Percentiles rank a stretch among this genome's conserved stretches.
Evolutionary conservation across 1,140 invertebrate genomes (phyloP).

Genomic region (Argopecten irradians): DNA sequence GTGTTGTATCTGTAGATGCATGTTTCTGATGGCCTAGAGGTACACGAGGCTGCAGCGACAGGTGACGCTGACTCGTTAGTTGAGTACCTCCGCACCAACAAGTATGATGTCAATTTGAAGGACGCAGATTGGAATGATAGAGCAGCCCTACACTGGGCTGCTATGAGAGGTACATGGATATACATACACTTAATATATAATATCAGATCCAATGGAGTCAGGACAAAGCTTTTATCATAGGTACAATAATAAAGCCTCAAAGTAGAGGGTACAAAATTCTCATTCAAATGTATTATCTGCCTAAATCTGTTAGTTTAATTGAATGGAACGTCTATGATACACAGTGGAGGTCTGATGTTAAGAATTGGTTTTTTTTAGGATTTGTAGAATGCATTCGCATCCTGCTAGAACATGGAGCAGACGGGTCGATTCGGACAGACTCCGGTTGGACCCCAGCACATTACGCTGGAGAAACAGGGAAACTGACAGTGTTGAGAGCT

Average conservation of each 20-base stretch:
- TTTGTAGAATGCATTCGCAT: conserved; percentile 72
- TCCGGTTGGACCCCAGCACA: conserved; percentile 75
- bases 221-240: neutral
- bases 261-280: neutral
- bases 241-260: neutral
- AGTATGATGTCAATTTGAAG: conserved; percentile 71
- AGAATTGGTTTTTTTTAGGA: conserved; percentile 57
- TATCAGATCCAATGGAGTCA: neutral
- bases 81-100: conserved; percentile 66
- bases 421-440: conserved; percentile 63
- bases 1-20: neutral
- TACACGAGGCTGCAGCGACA: conserved; percentile 72
- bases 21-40: conserved; percentile 60
- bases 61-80: conserved; percentile 72
- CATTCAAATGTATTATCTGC: too few species aligned
- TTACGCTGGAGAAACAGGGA: conserved; percentile 72
- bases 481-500: conserved; percentile 63
- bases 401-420: conserved; percentile 70
- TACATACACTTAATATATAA: neutral
- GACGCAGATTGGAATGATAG: conserved; percentile 70
- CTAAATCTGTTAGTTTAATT: too few species aligned
- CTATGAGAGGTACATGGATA: neutral
- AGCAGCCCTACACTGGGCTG: conserved; percentile 72
- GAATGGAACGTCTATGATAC: neutral
- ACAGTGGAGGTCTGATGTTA: neutral